Evolutionary conservation across 2,113 vertebrate genomes (phyloP).

Genomic region (Ageneiosus marmoratus): DNA sequence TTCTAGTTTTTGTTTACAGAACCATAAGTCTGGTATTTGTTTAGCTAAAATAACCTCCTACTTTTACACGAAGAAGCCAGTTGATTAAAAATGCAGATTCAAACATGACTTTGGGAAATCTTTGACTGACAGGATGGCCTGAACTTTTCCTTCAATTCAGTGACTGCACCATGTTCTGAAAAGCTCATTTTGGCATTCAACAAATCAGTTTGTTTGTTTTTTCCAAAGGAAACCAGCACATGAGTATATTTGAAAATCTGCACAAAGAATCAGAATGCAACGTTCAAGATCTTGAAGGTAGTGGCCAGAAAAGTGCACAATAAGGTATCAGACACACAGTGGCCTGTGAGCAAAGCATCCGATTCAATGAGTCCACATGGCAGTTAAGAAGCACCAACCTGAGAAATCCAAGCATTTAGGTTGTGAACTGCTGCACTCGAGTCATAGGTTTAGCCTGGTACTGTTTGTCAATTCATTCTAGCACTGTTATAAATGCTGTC

Average conservation of each 20-base stretch:
- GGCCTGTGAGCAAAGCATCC: background rate
- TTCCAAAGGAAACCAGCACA: background rate
- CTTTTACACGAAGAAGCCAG: background rate
- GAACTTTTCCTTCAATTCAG: background rate
- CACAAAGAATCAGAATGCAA: background rate
- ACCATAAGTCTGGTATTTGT: background rate
- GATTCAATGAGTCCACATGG: background rate
- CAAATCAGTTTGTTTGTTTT: too few relatives aligned
- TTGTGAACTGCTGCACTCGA: background rate
- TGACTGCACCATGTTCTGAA: background rate
- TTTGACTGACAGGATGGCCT: background rate
- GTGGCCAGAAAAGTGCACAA: background rate
- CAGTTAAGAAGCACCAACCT: background rate
- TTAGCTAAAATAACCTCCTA: background rate
- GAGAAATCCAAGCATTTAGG: background rate
- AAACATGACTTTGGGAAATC: background rate
- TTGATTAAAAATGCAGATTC: background rate
- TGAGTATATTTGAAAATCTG: background rate
- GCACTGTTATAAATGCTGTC: background rate
- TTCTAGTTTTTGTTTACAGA: background rate
- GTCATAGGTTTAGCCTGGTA: background rate
- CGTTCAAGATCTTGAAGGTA: background rate
- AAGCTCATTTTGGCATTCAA: background rate
- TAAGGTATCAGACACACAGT: too few relatives aligned
- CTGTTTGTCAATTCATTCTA: background rate